Evolutionary conservation across 2,797 vertebrate species (phyloP).

Genomic region (Characodon lateralis): DNA sequence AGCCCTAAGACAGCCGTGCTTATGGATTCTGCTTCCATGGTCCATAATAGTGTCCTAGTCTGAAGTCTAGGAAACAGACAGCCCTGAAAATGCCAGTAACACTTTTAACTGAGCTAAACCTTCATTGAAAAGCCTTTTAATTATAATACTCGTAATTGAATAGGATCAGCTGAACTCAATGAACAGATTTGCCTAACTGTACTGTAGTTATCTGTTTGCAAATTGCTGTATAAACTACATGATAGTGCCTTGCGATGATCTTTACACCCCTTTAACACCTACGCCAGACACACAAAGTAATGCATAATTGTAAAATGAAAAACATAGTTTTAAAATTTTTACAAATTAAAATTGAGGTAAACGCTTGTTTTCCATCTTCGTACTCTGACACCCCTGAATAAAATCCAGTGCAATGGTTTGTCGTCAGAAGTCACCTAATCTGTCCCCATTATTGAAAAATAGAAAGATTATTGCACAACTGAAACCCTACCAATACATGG

Average conservation of each 20-base stretch:
- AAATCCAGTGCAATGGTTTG: neutral
- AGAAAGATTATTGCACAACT: neutral
- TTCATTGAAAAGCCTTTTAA: conserved; percentile 28
- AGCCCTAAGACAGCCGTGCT: conserved; percentile 41
- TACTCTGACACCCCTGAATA: neutral
- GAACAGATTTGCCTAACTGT: neutral
- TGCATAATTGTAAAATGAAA: neutral
- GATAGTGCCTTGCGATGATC: neutral
- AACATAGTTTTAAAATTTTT: too few relatives aligned
- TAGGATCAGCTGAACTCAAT: conserved; percentile 2
- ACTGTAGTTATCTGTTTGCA: neutral
- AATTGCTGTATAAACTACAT: neutral
- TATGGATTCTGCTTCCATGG: conserved; percentile 44
- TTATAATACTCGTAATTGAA: conserved; percentile 4
- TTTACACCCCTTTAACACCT: neutral
- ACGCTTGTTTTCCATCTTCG: neutral
- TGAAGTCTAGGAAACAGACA: conserved; percentile 24
- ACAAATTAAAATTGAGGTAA: neutral
- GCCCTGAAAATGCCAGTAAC: conserved; percentile 24
- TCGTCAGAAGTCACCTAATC: neutral
- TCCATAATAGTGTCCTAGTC: conserved; percentile 48
- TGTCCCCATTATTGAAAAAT: neutral
- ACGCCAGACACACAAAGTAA: neutral
- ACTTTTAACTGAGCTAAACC: conserved; percentile 13
- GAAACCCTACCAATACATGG: neutral